Evolutionary conservation across 2,113 vertebrate species (phyloP).

Genomic region (Dipodomys merriami): DNA sequence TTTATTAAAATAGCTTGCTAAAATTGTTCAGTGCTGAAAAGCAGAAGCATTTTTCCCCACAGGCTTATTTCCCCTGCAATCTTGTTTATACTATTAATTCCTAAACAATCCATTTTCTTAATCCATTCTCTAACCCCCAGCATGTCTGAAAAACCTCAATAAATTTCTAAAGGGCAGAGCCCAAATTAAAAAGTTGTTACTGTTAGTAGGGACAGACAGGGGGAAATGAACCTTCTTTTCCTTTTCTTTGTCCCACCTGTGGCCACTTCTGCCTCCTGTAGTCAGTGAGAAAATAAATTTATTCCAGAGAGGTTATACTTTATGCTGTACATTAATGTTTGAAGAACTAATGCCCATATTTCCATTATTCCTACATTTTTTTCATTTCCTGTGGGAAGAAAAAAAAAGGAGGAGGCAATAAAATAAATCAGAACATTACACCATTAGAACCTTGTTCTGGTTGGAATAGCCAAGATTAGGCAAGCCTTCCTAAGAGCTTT

Average conservation of each 20-base stretch:
- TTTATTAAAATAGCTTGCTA: slow-evolving; percentile 21
- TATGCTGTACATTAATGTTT: slow-evolving; percentile 3
- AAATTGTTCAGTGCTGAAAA: not conserved
- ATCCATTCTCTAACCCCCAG: not conserved
- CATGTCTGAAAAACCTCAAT: not conserved
- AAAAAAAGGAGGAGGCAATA: slow-evolving; percentile 20
- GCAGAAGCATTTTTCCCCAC: not conserved
- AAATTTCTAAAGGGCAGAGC: slow-evolving; percentile 9
- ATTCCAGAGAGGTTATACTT: not conserved
- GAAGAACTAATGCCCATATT: slow-evolving; percentile 5
- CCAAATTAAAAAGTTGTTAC: slow-evolving; percentile 33
- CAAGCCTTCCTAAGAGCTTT: slow-evolving; percentile 42
- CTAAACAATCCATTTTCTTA: slow-evolving; percentile 6
- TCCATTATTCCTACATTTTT: slow-evolving; percentile 42
- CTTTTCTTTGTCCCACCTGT: slow-evolving; percentile 37
- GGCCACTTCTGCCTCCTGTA: not conserved
- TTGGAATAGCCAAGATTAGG: slow-evolving; percentile 21
- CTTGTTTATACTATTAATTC: slow-evolving; percentile 47
- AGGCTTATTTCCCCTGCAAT: not conserved
- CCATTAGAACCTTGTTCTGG: slow-evolving; percentile 30
- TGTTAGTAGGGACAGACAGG: not conserved
- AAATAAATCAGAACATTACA: slow-evolving; percentile 56
- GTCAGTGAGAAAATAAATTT: slow-evolving; percentile 39
- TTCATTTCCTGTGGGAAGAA: not conserved
- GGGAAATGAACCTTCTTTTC: not conserved